Evolutionary conservation across 2,113 vertebrate genomes (phyloP), one percentile per base, ranked within the genome.

Genomic region (Mirza zaza): DNA sequence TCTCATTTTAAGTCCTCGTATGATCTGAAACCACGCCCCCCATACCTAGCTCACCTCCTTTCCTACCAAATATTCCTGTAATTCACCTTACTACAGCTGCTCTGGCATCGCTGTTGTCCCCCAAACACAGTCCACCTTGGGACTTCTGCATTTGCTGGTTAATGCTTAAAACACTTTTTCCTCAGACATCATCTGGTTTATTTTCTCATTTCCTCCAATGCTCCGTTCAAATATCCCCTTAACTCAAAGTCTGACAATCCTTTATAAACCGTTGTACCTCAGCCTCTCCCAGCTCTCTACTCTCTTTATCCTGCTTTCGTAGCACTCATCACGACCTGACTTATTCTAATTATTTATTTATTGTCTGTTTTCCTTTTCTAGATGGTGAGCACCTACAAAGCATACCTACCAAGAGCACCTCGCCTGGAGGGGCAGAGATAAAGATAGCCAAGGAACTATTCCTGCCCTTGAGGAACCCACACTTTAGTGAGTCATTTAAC

Each of bases 401-500:
- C 32, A 1, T 8, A 57, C 70, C 92, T 84, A 84, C 63, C 76
- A 52, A 92, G 75, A 97, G 61, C 65, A 73, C 70, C 61, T 90
- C 1, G 32, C 77, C 65, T 18, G 3, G 27, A 81, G 82, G 79
- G 91, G 7, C 17, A 29, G 76, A 85, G 88, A 95, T 65, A 94
- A 96, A 96, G 94, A 97, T 94, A 95, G 85, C 91, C 55, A 25
- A 76, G 67, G 57, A 94, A 87, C 61, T 79, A 92, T 87, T 88
- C 87, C 68, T 91, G 91, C 91, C 95, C 93, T 89, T 50, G 73
- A 97, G 97, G 75, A 88, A 65, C 82, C 93, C 83, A 76, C 95
- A 87, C 79, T 55, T 92, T 13, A 52, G 80, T 87, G 94, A 95
- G 93, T 96, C 96, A 96, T 42, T 27, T 8, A 57, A 52, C 55